Evolutionary conservation across 2,113 vertebrate genomes (phyloP).

Genomic region (Fukomys damarensis): DNA sequence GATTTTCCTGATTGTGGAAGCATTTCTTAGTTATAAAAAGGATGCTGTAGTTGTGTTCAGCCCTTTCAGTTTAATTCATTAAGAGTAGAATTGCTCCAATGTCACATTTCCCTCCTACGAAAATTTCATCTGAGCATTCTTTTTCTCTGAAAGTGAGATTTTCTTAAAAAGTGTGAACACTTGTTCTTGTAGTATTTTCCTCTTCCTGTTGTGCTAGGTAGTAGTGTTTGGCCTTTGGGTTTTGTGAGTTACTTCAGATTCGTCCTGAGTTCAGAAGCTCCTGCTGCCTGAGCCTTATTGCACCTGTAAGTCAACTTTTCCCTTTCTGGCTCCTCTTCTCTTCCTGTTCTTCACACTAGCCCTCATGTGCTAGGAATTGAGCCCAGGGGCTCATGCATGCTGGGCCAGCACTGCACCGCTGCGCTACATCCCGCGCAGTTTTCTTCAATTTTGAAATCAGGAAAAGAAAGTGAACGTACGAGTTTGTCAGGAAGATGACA

Average conservation of each 20-base stretch:
- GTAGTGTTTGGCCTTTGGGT: not conserved
- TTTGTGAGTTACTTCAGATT: not conserved
- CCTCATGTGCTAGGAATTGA: not conserved
- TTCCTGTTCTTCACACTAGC: not conserved
- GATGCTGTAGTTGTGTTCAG: not conserved
- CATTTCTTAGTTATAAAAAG: slow-evolving; percentile 40
- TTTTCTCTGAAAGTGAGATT: not conserved
- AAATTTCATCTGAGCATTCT: slow-evolving; percentile 1
- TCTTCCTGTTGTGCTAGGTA: not conserved
- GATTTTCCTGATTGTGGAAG: not conserved
- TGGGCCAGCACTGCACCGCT: not conserved
- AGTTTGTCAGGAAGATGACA: not conserved
- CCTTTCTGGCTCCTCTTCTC: not conserved
- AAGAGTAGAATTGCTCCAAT: slow-evolving; percentile 30
- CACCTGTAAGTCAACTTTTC: not conserved
- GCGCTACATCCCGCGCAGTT: not conserved
- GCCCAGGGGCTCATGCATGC: not conserved
- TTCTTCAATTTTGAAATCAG: not conserved
- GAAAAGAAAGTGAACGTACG: not conserved
- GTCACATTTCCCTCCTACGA: slow-evolving; percentile 2
- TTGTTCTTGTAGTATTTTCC: slow-evolving; percentile 29
- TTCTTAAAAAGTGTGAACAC: slow-evolving; percentile 4
- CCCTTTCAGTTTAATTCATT: slow-evolving; percentile 54
- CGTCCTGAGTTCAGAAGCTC: not conserved
- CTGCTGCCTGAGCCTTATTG: not conserved